Evolutionary conservation across 2,888 invertebrate genomes (phyloP).

Genomic region (Lepidochrysops patricia): DNA sequence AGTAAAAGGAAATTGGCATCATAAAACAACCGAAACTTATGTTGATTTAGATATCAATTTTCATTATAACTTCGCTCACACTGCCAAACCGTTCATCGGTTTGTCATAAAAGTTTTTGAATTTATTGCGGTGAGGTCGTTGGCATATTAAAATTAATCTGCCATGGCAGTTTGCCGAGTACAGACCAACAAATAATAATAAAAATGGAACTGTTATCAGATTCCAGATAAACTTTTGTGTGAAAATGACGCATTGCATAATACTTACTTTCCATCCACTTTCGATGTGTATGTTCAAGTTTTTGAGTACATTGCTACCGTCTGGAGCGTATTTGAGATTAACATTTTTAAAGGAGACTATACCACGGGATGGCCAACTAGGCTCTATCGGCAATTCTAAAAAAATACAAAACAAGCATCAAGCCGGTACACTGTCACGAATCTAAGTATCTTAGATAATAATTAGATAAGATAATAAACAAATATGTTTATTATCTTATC

Average conservation of each 20-base stretch:
- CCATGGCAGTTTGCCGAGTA: not conserved
- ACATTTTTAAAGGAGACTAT: slow-evolving; percentile 75
- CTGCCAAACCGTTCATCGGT: slow-evolving; percentile 2
- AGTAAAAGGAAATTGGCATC: too few species aligned
- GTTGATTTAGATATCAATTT: not conserved
- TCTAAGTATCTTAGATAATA: too few species aligned
- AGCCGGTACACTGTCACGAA: too few species aligned
- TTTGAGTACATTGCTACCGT: slow-evolving; percentile 77
- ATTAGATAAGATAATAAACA: too few species aligned
- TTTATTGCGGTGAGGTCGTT: slow-evolving; percentile 1
- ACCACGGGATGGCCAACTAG: slow-evolving; percentile 78
- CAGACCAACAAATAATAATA: not conserved
- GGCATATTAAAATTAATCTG: not conserved
- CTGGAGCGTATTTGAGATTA: slow-evolving; percentile 75
- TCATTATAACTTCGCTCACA: not conserved
- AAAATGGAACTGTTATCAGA: not conserved
- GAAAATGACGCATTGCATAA: not conserved
- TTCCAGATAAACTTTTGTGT: not conserved
- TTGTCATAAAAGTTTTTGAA: not conserved
- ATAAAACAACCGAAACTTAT: too few species aligned
- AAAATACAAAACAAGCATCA: slow-evolving; percentile 18
- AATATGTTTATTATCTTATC: too few species aligned
- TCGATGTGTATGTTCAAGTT: slow-evolving; percentile 52
- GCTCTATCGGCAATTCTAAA: slow-evolving; percentile 65
- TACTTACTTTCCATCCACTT: slow-evolving; percentile 60